phyloP scores from a whole-genome alignment of 2,113 vertebrate genomes.

The Rhynchomys soricoides region DNA sequence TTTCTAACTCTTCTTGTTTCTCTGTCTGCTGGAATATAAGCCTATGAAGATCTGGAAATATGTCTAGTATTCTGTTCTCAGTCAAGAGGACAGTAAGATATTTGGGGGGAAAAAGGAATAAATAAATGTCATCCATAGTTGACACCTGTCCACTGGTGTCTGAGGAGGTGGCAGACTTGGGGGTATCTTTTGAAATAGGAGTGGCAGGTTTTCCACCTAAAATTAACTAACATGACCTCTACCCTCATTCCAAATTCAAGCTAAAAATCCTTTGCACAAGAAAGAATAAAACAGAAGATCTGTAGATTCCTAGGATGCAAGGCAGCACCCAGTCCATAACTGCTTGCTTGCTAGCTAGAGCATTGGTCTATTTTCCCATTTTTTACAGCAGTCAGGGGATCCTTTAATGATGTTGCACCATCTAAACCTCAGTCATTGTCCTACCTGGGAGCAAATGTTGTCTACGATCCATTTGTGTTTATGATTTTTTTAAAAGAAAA shows the following conservation, averaged over 20 bases:
- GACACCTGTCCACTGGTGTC: background rate
- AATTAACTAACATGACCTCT: background rate
- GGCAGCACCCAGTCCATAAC: background rate
- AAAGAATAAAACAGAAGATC: conserved; percentile 38
- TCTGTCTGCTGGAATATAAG: background rate
- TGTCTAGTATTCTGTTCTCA: background rate
- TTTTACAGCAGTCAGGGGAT: conserved; percentile 19
- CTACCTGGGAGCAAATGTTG: conserved; percentile 46
- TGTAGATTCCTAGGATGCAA: background rate
- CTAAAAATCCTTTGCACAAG: conserved; percentile 15
- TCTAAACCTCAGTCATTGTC: conserved; percentile 32
- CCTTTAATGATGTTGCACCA: conserved; percentile 6
- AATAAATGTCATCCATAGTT: conserved; percentile 11
- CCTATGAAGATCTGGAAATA: background rate
- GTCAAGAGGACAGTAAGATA: background rate
- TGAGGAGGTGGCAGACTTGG: background rate
- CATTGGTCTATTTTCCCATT: background rate
- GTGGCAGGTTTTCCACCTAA: background rate
- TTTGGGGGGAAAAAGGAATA: background rate
- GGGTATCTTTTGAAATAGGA: background rate
- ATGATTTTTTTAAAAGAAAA: background rate
- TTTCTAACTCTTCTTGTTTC: background rate
- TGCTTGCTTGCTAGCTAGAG: conserved; percentile 34
- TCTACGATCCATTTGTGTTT: conserved; percentile 35
- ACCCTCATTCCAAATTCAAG: conserved; percentile 13